Evolutionary conservation across 2,113 vertebrate genomes (phyloP).

Genomic region (Myrmophylax atrothorax): DNA sequence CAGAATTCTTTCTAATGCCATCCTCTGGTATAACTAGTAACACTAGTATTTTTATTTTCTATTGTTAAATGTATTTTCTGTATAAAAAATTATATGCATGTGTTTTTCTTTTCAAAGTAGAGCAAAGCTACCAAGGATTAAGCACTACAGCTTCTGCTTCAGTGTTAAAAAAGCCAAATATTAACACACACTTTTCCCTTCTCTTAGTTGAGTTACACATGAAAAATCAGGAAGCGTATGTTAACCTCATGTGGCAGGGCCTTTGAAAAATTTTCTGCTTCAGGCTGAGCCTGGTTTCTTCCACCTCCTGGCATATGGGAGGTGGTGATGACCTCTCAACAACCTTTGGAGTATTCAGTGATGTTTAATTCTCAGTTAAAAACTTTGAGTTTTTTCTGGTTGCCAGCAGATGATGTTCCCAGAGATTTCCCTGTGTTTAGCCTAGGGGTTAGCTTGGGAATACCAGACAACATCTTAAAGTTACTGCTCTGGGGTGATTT

Average conservation of each 20-base stretch:
- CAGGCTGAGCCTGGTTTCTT: background rate
- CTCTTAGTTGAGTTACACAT: background rate
- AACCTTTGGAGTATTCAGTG: background rate
- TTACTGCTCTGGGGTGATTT: background rate
- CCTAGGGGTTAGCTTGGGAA: background rate
- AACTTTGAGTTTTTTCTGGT: background rate
- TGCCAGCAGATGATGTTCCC: background rate
- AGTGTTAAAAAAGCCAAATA: background rate
- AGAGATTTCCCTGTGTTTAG: background rate
- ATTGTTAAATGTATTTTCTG: background rate
- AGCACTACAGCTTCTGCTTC: background rate
- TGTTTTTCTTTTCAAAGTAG: background rate
- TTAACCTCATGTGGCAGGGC: background rate
- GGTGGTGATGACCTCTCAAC: background rate
- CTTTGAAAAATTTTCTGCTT: background rate
- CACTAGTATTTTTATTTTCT: background rate
- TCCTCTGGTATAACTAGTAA: background rate
- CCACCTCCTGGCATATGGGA: background rate
- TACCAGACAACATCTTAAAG: background rate
- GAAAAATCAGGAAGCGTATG: rapidly evolving
- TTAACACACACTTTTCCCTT: background rate
- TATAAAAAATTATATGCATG: background rate
- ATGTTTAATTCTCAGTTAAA: conserved; percentile 12
- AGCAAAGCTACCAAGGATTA: background rate
- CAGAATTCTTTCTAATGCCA: background rate